Conservation (phyloP, 2,888 invertebrate genomes). For the Euplexia lucipara region DNA sequence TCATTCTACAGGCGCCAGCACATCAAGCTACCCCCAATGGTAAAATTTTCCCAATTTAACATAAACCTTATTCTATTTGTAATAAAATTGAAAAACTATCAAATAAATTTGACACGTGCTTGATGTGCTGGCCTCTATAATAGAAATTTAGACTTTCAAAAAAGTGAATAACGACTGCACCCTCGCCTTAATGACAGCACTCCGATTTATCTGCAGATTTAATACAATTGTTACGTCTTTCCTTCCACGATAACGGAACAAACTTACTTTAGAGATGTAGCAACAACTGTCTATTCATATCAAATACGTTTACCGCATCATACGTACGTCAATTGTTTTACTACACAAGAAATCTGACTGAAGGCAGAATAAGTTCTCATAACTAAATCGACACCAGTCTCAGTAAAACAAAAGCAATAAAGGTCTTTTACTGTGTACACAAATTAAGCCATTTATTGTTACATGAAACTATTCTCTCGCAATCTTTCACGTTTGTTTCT, state of each 20-base stretch:
- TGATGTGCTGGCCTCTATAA: too few species aligned
- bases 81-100: too few species aligned
- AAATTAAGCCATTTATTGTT: slow-evolving; percentile 66
- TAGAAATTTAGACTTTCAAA: too few species aligned
- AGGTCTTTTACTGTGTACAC: slow-evolving; percentile 67
- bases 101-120: too few species aligned
- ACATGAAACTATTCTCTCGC: slow-evolving; percentile 61
- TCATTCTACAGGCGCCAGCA: too few species aligned
- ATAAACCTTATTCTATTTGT: too few species aligned
- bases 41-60: too few species aligned
- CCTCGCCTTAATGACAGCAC: slow-evolving; percentile 23
- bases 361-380: slow-evolving; percentile 42
- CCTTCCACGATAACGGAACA: slow-evolving; percentile 32
- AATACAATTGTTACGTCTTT: slow-evolving; percentile 16
- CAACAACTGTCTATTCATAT: slow-evolving; percentile 5
- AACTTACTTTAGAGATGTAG: slow-evolving; percentile 10
- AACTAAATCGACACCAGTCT: slow-evolving; percentile 55
- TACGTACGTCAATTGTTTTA: slow-evolving; percentile 22
- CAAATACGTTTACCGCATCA: slow-evolving; percentile 6
- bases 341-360: slow-evolving; percentile 32
- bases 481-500: slow-evolving; percentile 11
- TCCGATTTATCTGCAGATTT: slow-evolving; percentile 26
- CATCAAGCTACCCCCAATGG: too few species aligned
- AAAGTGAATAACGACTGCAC: too few species aligned
- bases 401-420: slow-evolving; percentile 66